phyloP scores from a whole-genome alignment of 1,140 invertebrate species.

The Ceratoteleas bidentatus region DNA sequence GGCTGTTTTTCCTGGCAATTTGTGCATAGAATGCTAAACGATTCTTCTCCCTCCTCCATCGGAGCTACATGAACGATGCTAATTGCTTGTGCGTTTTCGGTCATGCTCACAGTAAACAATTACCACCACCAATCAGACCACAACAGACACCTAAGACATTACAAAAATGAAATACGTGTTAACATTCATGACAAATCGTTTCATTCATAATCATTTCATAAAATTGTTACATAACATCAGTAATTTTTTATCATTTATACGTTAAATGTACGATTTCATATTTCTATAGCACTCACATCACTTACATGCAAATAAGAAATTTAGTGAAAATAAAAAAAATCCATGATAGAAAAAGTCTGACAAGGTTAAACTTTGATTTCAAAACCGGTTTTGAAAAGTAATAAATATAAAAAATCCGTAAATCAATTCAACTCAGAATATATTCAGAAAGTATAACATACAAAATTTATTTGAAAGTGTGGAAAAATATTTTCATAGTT shows the following conservation, averaged over 20 bases:
- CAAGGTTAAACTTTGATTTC: neutral
- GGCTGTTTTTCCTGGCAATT: constrained; percentile 1
- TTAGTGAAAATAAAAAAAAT: neutral
- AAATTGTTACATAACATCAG: neutral
- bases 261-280: neutral
- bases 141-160: neutral
- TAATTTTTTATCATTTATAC: neutral
- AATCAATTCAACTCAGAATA: neutral
- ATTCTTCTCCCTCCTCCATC: neutral
- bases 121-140: neutral
- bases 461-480: neutral
- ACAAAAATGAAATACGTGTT: neutral
- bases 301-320: neutral
- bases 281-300: neutral
- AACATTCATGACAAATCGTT: no score
- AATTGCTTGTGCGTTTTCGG: neutral
- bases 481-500: neutral
- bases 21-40: constrained; percentile 8
- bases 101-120: neutral
- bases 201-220: neutral
- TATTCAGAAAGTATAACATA: neutral
- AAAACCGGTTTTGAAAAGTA: neutral
- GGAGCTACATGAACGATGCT: neutral
- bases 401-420: no score
- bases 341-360: neutral